Percentiles rank a stretch among this genome's conserved stretches.
Conservation (phyloP, 2,888 invertebrate species). For the Scelioninae gen. 2 region DNA sequence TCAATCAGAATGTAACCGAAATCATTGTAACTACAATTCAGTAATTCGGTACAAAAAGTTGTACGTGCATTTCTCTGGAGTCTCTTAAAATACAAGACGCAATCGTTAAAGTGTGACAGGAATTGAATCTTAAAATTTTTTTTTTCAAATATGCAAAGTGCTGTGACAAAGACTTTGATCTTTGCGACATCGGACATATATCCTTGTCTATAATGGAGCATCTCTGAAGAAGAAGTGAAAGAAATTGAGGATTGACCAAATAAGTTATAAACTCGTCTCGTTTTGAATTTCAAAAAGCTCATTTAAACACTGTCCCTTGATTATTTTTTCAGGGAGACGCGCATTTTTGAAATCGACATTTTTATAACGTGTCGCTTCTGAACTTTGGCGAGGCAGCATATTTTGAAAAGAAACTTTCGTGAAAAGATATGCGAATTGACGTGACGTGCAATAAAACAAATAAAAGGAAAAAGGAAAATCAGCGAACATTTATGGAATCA, state of each 20-base stretch:
- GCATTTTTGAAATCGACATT: slow-evolving; percentile 8
- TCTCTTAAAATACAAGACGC: not conserved
- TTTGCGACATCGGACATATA: slow-evolving; percentile 28
- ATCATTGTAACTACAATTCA: slow-evolving; percentile 28
- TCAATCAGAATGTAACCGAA: slow-evolving; percentile 34
- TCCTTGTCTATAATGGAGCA: slow-evolving; percentile 36
- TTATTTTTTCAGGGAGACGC: not conserved
- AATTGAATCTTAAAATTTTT: slow-evolving; percentile 41
- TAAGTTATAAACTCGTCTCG: slow-evolving; percentile 48
- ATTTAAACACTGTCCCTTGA: slow-evolving; percentile 24
- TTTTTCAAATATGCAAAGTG: slow-evolving; percentile 35
- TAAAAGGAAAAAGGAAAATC: not conserved
- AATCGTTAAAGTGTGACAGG: slow-evolving; percentile 1
- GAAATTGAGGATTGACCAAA: slow-evolving; percentile 41
- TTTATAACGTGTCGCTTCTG: slow-evolving; percentile 11
- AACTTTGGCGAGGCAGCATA: not conserved
- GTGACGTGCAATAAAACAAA: too few relatives aligned
- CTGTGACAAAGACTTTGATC: slow-evolving; percentile 42
- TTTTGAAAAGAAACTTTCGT: slow-evolving; percentile 11
- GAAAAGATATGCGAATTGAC: slow-evolving; percentile 7
- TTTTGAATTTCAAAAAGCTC: slow-evolving; percentile 37
- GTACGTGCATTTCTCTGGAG: not conserved
- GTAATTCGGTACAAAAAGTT: slow-evolving; percentile 21
- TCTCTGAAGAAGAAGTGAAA: slow-evolving; percentile 20
- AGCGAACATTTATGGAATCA: not conserved